phyloP scores from a whole-genome alignment of 2,797 vertebrate species.

The Peromyscus attwateri region DNA sequence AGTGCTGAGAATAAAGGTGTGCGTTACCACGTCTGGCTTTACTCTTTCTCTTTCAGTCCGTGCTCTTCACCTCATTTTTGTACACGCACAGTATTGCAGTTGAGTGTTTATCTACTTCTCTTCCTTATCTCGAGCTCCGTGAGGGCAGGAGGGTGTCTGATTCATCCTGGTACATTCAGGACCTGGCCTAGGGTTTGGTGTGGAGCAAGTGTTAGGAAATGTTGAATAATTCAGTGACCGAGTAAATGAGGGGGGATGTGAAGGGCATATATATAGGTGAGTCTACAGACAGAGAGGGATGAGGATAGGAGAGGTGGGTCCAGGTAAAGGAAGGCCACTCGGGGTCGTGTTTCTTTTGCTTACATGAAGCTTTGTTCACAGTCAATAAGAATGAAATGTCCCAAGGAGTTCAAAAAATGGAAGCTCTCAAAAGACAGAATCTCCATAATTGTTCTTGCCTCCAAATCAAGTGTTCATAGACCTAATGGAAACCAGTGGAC shows the following conservation, averaged over 20 bases:
- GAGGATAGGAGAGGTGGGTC: neutral
- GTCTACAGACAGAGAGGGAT: neutral
- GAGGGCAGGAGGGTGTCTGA: conserved; percentile 26
- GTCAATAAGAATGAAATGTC: conserved; percentile 5
- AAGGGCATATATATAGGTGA: neutral
- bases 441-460: neutral
- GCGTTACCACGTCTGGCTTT: neutral
- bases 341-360: conserved; percentile 1
- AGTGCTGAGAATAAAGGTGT: neutral
- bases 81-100: neutral
- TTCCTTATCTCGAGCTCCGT: neutral
- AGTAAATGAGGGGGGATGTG: neutral
- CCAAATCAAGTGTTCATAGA: conserved; percentile 28
- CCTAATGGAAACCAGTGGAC: neutral
- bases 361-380: conserved; percentile 28
- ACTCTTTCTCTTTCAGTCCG: neutral
- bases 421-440: conserved; percentile 29
- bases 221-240: conserved; percentile 11
- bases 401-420: neutral
- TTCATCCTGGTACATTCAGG: neutral
- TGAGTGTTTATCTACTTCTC: conserved; percentile 15
- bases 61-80: neutral
- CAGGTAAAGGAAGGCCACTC: neutral
- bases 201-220: neutral
- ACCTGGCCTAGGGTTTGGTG: neutral